Evolutionary conservation across 2,797 vertebrate species (phyloP), one percentile per base, ranked within the genome.

Genomic region (Pelodytes ibericus): DNA sequence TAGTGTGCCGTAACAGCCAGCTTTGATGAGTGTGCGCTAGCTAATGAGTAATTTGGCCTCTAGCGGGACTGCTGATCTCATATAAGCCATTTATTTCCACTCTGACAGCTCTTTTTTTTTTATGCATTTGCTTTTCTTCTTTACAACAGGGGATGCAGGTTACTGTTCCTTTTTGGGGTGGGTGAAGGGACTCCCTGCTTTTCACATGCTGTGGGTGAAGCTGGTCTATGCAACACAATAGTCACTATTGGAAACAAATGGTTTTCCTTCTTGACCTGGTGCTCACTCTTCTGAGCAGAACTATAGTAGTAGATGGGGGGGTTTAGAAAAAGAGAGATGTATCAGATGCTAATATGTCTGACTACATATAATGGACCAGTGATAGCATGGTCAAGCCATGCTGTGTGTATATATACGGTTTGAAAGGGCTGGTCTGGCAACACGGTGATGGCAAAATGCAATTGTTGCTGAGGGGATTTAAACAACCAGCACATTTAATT

Each of bases 171-270:
- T 47, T 31, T 2, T 10, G 69, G 5, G 24, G n/a, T 5, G 26
- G 31, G 24, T 25, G 22, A 49, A 51, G 44, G 49, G 29, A 26
- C 10, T 18, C 31, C 18, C 31, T 58, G 71, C 56, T 26, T 30
- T 22, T 30, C 65, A 44, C 20, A 27, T 29, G 11, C 2, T 24
- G 18, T 13, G 30, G 62, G 51, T 47, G 11, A 61, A 39, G 10
- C n/a, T 68, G 36, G 77, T 73, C 76, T 79, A 79, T 72, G 70
- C 76, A 79, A 79, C 26, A 73, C 26, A 20, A 29, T 44, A 1
- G 31, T 63, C 66, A 71, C 22, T 31, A 26, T 22, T 39, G 31
- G 22, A 44, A 24, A 62, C 61, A 22, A 9, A 44, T 44, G 15
- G 1, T 44, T 44, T 44, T 25, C 7, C 24, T 27, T 9, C 16